Evolutionary conservation across 2,888 invertebrate genomes (phyloP), one percentile per base, ranked within the genome.

Genomic region (Cephus spinipes): DNA sequence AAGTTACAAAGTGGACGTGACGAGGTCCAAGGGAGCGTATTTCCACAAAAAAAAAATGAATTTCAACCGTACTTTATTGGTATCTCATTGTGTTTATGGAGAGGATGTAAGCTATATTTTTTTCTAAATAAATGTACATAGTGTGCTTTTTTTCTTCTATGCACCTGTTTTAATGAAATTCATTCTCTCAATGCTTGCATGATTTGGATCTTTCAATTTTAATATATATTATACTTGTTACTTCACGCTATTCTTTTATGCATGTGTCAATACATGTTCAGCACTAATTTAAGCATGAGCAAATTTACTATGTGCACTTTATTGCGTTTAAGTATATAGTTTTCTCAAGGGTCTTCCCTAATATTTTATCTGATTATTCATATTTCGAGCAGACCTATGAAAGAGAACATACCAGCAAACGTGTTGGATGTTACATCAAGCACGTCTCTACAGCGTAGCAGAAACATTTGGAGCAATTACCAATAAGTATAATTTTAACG

Each of bases 331-430:
- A 55, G 15, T 15, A 15, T 23, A 55, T 23, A 55, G 23, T 55
- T 55, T 23, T 15, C 23, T 6, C 9, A 23, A 23, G 0, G 23
- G 2, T 23, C 9, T 23, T 55, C 2, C 9, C 12, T 55, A 55
- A 55, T 55, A 55, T 55, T 55, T 55, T 55, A 55, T 55, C 55
- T 23, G 23, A 23, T 23, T 55, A 23, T 55, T 55, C 23, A 55
- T 33, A 71, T 15, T 82, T 83, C 79, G 78, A 80, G 74, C 82
- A 86, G 86, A 81, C 80, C 83, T 78, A 83, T 82, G 82, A 85
- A 86, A 80, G 84, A 85, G 80, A 87, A 83, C 77, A 74, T 85
- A 77, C 82, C 85, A 75, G 79, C 76, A 69, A 84, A 83, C 79
- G 73, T 79, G 69, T 78, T 82, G 83, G 83, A 31, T 34, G 36